Evolutionary conservation across 2,797 vertebrate genomes (phyloP), one percentile per base, ranked within the genome.

Genomic region (Danio jaintianensis): DNA sequence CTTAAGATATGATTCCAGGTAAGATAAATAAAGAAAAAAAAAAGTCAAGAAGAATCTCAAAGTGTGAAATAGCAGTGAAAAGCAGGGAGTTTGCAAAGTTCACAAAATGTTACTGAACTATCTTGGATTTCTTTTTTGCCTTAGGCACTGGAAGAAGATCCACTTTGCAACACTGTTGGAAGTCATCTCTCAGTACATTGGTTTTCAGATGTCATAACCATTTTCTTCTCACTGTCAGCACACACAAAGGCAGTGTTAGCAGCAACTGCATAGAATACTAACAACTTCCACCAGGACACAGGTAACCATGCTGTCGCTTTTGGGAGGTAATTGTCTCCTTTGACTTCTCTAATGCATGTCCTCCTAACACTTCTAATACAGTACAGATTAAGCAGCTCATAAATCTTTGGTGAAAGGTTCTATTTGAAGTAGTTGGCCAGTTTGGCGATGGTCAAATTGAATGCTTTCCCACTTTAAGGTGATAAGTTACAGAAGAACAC

Each of bases 251-350:
- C 89, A 89, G 89, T 88, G 92, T 91, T 90, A 88, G 15, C 20
- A 29, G 89, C 81, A 70, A 75, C 8, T 85, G 87, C 15, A 74
- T 16, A 36, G 86, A 88, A 85, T 78, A 82, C 85, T 86, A 84
- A 12, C 4, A 87, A 87, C 89, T 85, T 87, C 85, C 84, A 85
- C 69, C 56, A 82, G 85, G 84, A 90, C 82, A 78, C 79, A 82
- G 81, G 9, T 83, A 88, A 91, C 85, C 83, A 89, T 90, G 84
- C 89, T 88, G 86, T 85, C 87, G 86, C 86, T 88, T 87, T 87
- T 85, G 87, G 89, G 89, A 90, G 87, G 90, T 89, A 89, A 91
- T 92, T 88, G 90, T 90, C 86, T 91, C 86, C 58, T 85, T 80
- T 86, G 89, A 90, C 88, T 87, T 90, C 86, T 87, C 79, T 81